Evolutionary conservation across 2,797 vertebrate genomes (phyloP), one percentile per base, ranked within the genome.

Genomic region (Aratinga solstitialis): DNA sequence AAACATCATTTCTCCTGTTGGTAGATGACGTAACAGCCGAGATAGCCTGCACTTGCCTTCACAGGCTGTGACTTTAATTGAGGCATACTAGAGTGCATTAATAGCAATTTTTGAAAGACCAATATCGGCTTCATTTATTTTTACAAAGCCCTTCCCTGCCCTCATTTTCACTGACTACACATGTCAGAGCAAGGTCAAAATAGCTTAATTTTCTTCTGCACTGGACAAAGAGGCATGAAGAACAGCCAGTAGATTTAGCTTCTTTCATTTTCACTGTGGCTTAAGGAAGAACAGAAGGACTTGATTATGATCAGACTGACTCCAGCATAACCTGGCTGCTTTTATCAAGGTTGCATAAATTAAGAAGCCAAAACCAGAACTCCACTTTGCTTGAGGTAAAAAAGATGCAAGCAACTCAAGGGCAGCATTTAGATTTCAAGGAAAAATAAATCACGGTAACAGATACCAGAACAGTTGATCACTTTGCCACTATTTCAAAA

Each of bases 101-200:
- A 22, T 54, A 76, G 81, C 45, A 22, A 36, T 38, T 78, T 47
- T 8, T 81, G 45, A 80, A 61, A 36, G 78, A 72, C 58, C 11
- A n/a, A 14, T 36, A 84, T 9, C 0, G 0, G 71, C 56, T 84
- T 83, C 36, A 91, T 87, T 83, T 84, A 72, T 73, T 91, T 76
- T 56, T 53, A 69, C 62, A 53, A 90, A 84, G 66, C n/a, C n/a
- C 69, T 86, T 91, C 75, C 79, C 80, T 89, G 66, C 58, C 58
- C 83, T 93, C 93, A 93, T 94, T 85, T 90, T 84, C 2, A 2
- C 73, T 54, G 29, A 66, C 50, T 75, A 29, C 50, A 62, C 23
- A 24, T 30, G 50, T 69, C 88, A 93, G 62, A 86, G 53, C 88
- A 91, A 93, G 92, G 93, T 96, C 94, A 97, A 78, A 94, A 94